These are phyloP conservation scores for Amphiprion clarkii DNA, from an alignment of 2,797 vertebrate species.

Conservation along the genomic window DNA sequence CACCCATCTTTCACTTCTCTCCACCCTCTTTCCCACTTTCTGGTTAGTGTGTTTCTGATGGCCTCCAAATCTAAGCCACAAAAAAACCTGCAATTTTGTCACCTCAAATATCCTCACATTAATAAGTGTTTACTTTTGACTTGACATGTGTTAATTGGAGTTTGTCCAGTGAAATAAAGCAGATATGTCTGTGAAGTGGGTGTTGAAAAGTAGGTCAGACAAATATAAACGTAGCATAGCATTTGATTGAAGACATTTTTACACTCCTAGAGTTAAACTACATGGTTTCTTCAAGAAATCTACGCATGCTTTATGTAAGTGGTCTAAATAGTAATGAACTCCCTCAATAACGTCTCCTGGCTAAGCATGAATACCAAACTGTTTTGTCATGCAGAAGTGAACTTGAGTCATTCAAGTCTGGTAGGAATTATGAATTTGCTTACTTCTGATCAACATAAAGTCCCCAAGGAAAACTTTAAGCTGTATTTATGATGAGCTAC, in stretches of 20 bases:
- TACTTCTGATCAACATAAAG: background rate
- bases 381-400: background rate
- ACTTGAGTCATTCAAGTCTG: background rate
- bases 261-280: background rate
- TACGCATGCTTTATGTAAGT: background rate
- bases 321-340: slow-evolving; percentile 1
- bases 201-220: slow-evolving; percentile 39
- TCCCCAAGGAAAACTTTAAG: background rate
- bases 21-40: slow-evolving; percentile 4
- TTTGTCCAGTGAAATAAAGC: slow-evolving; percentile 17
- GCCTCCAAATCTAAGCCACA: slow-evolving; percentile 31
- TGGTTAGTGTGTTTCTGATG: slow-evolving; percentile 9
- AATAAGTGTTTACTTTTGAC: slow-evolving; percentile 16
- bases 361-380: background rate
- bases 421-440: background rate
- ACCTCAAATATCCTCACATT: slow-evolving; percentile 2
- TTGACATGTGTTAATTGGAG: slow-evolving; percentile 21
- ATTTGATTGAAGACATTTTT: slow-evolving; percentile 28
- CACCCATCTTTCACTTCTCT: slow-evolving; percentile 23
- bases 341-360: background rate
- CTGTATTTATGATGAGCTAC: background rate
- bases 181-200: slow-evolving; percentile 22
- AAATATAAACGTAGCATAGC: slow-evolving; percentile 22
- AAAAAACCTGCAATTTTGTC: background rate
- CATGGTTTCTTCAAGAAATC: background rate